These are phyloP conservation scores for Clarias batrachus DNA, from an alignment of 2,113 vertebrate genomes.

Conservation along the genomic window DNA sequence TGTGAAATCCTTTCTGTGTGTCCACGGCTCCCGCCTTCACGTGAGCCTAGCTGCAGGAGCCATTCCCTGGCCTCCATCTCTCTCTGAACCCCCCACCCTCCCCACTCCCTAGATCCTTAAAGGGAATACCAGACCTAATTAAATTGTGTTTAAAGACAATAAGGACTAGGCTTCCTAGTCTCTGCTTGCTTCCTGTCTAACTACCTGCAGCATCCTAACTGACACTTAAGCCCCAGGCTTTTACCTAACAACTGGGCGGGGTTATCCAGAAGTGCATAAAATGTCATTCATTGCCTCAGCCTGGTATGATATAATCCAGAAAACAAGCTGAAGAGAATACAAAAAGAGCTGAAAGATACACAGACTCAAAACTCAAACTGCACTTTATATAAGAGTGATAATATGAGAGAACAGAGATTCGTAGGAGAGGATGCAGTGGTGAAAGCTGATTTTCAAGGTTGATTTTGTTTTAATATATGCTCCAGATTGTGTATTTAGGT, in stretches of 20 bases:
- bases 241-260: constrained; percentile 71
- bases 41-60: constrained; percentile 59
- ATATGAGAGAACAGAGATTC: constrained; percentile 3
- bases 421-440: not conserved
- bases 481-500: constrained; percentile 56
- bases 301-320: constrained; percentile 57
- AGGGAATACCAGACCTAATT: constrained; percentile 77
- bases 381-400: not conserved
- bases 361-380: constrained; percentile 18
- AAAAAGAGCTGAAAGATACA: constrained; percentile 15
- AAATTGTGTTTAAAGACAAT: constrained; percentile 89
- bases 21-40: constrained; percentile 77
- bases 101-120: constrained; percentile 8
- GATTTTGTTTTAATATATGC: constrained; percentile 60
- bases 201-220: constrained; percentile 60
- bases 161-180: constrained; percentile 78
- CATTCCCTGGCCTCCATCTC: constrained; percentile 32
- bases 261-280: constrained; percentile 58
- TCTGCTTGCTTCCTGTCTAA: constrained; percentile 74
- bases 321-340: constrained; percentile 59
- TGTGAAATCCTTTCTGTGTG: constrained; percentile 83
- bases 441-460: constrained; percentile 19
- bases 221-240: constrained; percentile 70
- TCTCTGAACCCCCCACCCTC: constrained; percentile 3
- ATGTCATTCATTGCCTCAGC: constrained; percentile 65